Base-by-base conservation (phyloP, 2,888 invertebrate species). In the Lutraria lutraria region DNA sequence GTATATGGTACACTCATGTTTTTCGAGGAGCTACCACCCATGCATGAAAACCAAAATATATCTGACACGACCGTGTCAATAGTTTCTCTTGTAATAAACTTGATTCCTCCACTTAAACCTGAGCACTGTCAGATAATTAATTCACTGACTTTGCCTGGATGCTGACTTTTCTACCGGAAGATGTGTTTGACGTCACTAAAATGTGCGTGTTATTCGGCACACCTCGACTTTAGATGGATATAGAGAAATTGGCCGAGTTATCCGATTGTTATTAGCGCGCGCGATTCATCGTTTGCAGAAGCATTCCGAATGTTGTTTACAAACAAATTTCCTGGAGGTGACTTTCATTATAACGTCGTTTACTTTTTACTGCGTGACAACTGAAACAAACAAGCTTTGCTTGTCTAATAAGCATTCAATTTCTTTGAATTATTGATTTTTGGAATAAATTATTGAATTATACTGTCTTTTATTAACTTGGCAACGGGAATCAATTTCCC, bases 1-100 rank as follows among this genome's bases (percentile, higher is more conserved):
- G 93, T 92, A 43, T 92, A 91, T 79, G 94, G 94, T 80, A 92
- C 92, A 90, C 91, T 90, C 95, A 95, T 95, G 85, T 85, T 84
- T 54, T 93, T 92, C 63, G 95, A 94, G 63, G 95, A 95, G 90
- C 93, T 93, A 90, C 93, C 93, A 92, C 95, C 95, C 95, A 95
- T 95, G 94, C 94, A 95, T 93, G 81, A 82, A 83, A 83, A 88
- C 56, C 85, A 81, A 52, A 12, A 76, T 53, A 72, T 52, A 84
- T 21, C 60, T 60, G 80, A 60, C 80, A 85, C 85, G 31, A 80
- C 12, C 25, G 85, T 85, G 85, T 76, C 85, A 60, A 53, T 19
- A 76, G 4, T 31, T 72, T 12, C 13, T 72, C 12, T 29, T 31
- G 31, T 29, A n/a, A 19, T 31, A 34, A 34, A 76, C 29, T 19